These are phyloP conservation scores for Lichenostomus cassidix DNA, from an alignment of 2,113 vertebrate genomes.

Conservation along the genomic window DNA sequence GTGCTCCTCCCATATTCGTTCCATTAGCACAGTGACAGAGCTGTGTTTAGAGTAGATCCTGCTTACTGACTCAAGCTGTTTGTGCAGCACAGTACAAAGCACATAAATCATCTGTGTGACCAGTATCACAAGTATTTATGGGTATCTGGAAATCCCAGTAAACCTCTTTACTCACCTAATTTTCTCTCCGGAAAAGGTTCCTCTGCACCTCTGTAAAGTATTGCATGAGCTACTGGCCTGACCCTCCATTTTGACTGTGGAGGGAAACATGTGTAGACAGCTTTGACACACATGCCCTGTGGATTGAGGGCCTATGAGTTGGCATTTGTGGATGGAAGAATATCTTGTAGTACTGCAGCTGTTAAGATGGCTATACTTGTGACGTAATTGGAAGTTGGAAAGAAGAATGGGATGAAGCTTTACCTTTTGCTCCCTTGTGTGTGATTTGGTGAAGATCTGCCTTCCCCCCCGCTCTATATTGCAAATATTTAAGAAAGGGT, in stretches of 20 bases:
- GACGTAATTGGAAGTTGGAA: background rate
- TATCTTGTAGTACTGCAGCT: background rate
- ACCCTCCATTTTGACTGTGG: background rate
- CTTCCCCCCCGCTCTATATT: accelerated
- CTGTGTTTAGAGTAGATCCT: background rate
- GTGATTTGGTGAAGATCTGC: background rate
- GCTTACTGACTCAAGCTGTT: background rate
- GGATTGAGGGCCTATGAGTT: background rate
- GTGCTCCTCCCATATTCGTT: background rate
- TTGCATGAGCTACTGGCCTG: background rate
- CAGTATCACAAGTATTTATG: background rate
- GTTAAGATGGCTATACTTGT: background rate
- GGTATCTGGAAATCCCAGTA: background rate
- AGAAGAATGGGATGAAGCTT: background rate
- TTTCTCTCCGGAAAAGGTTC: background rate
- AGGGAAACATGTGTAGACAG: background rate
- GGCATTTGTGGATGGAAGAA: background rate
- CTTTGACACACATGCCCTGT: background rate
- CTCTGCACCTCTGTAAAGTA: background rate
- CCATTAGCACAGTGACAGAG: background rate
- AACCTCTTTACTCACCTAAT: background rate
- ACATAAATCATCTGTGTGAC: background rate
- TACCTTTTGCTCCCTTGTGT: background rate
- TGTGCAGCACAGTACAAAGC: background rate
- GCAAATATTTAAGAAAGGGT: background rate